These are phyloP conservation scores for Archips xylosteana DNA, from an alignment of 2,888 invertebrate genomes.

Conservation along the genomic window DNA sequence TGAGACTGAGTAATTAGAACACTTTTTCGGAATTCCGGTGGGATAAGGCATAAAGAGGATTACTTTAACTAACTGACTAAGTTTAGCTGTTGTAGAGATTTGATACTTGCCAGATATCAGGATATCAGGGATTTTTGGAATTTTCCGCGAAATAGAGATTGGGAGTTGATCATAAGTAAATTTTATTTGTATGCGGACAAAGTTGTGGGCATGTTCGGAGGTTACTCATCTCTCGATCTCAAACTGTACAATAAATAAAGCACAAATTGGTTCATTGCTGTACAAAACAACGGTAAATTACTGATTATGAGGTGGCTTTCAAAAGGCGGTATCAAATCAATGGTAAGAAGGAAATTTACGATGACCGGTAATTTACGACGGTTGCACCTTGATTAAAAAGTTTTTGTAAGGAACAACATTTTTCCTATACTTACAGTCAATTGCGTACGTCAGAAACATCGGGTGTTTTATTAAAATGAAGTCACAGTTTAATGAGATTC, in stretches of 20 bases:
- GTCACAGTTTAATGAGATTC: constrained; percentile 36
- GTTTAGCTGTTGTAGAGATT: too few species aligned
- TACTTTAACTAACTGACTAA: too few species aligned
- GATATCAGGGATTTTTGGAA: too few species aligned
- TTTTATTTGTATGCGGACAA: too few species aligned
- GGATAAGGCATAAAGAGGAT: too few species aligned
- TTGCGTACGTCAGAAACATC: background rate
- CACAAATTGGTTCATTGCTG: background rate
- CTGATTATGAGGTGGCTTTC: constrained; percentile 7
- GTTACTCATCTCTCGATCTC: too few species aligned
- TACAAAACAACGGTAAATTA: constrained; percentile 20
- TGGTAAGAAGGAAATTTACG: constrained; percentile 12
- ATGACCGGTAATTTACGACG: constrained; percentile 9
- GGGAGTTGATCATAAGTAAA: too few species aligned
- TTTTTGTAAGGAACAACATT: background rate
- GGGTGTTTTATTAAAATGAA: constrained; percentile 29
- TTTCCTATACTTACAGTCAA: background rate
- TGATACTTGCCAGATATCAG: too few species aligned
- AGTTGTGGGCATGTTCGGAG: too few species aligned
- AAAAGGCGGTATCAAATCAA: constrained; percentile 8
- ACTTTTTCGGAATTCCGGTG: too few species aligned
- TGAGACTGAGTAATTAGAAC: too few species aligned
- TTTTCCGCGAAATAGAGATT: too few species aligned
- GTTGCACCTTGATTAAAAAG: constrained; percentile 18
- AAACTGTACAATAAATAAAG: background rate